These are phyloP conservation scores for Cordilura impudica DNA, from an alignment of 2,888 invertebrate species.

Conservation along the genomic window DNA sequence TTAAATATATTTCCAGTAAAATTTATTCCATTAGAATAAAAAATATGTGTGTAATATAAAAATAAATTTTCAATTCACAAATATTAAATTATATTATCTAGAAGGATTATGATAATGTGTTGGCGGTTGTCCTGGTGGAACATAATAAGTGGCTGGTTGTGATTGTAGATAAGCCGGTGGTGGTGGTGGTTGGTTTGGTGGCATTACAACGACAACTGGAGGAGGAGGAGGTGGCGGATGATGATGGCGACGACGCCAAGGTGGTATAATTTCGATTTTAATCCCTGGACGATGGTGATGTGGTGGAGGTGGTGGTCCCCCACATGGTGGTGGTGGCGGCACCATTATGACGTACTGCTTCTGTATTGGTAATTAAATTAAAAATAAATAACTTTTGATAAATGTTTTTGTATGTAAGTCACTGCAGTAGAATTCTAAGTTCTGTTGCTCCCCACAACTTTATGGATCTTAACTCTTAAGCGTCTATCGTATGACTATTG, in stretches of 20 bases:
- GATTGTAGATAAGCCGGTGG: conserved; percentile 26
- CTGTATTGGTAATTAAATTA: background rate
- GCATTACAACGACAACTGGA: conserved; percentile 66
- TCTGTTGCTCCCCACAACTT: background rate
- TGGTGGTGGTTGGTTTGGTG: conserved; percentile 62
- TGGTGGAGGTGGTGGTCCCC: conserved; percentile 52
- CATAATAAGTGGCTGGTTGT: conserved; percentile 32
- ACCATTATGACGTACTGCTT: conserved; percentile 5
- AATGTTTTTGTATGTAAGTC: background rate
- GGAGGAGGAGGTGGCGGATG: conserved; percentile 55
- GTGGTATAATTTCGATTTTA: conserved; percentile 69
- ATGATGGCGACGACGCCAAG: conserved; percentile 71
- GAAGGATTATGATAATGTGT: conserved; percentile 69
- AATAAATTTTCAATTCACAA: background rate
- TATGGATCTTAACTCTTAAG: background rate
- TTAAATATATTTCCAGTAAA: no score
- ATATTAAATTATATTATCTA: background rate
- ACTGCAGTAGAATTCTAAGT: background rate
- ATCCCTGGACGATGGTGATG: conserved; percentile 66
- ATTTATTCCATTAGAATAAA: background rate
- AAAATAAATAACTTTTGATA: background rate
- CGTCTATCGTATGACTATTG: conserved; percentile 7
- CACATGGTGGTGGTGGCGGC: conserved; percentile 58
- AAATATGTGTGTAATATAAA: no score
- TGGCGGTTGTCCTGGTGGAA: conserved; percentile 50